Conservation (phyloP, 2,797 vertebrate genomes). For the Stomatorhinus walkeri region DNA sequence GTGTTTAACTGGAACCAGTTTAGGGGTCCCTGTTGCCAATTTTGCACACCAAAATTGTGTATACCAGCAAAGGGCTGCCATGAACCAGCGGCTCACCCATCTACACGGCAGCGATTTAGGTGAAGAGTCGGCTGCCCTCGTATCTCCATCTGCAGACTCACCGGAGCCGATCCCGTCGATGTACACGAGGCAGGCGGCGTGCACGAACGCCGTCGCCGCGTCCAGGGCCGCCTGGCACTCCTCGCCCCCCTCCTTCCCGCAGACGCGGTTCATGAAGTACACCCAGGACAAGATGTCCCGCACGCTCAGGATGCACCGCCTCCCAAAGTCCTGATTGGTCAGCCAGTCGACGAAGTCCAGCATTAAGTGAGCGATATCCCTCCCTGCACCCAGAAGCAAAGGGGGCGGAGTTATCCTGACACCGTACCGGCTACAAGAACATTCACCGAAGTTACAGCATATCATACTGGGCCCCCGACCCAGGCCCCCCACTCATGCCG, state of each 20-base stretch:
- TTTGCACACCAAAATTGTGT: not conserved
- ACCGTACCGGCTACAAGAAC: not conserved
- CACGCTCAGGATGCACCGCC: slow-evolving; percentile 79
- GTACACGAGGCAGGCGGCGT: slow-evolving; percentile 88
- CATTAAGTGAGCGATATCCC: slow-evolving; percentile 79
- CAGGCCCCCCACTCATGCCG: too few relatives aligned
- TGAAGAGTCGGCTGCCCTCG: not conserved
- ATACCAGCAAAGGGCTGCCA: not conserved
- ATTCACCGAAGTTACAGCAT: not conserved
- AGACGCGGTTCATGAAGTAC: slow-evolving; percentile 80
- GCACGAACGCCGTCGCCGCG: slow-evolving; percentile 74
- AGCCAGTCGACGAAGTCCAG: slow-evolving; percentile 94
- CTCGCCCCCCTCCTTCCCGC: slow-evolving; percentile 47
- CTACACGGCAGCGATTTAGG: too few relatives aligned
- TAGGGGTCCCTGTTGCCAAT: not conserved
- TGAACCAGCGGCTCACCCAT: not conserved
- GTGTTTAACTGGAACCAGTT: not conserved
- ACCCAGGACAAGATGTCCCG: slow-evolving; percentile 91
- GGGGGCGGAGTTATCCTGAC: not conserved
- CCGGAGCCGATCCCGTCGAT: slow-evolving; percentile 91
- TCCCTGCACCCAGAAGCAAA: slow-evolving; percentile 49
- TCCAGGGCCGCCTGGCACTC: slow-evolving; percentile 46
- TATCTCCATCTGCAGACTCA: slow-evolving; percentile 39
- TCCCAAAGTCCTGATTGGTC: slow-evolving; percentile 80
- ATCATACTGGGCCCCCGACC: too few relatives aligned